phyloP scores from a whole-genome alignment of 2,113 vertebrate genomes.

The Synodontis membranacea region DNA sequence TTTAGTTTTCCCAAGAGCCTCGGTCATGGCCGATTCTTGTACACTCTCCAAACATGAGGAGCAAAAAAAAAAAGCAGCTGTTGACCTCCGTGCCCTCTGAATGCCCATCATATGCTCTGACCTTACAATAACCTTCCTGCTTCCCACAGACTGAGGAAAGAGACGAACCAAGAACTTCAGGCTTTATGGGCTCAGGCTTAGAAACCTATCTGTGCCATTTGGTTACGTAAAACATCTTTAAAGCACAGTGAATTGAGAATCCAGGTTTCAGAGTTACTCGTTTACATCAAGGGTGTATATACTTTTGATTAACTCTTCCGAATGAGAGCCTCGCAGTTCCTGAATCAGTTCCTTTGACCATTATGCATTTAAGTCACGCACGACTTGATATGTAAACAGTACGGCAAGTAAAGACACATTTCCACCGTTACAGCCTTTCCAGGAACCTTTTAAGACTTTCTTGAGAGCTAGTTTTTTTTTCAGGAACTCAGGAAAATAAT shows the following conservation, averaged over 20 bases:
- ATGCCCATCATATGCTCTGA: constrained; percentile 49
- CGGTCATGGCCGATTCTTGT: not conserved
- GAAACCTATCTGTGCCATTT: not conserved
- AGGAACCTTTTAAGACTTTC: not conserved
- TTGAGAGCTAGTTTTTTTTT: not conserved
- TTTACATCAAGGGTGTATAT: not conserved
- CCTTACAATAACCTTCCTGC: constrained; percentile 46
- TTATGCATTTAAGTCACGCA: too few species aligned
- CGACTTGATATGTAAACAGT: not conserved
- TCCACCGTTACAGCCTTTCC: not conserved
- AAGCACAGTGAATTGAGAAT: not conserved
- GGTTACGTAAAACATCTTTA: not conserved
- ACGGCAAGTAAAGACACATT: not conserved
- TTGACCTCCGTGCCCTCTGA: constrained; percentile 24
- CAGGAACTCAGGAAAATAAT: not conserved
- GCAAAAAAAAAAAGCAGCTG: constrained; percentile 11
- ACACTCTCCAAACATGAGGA: not conserved
- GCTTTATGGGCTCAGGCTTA: not conserved
- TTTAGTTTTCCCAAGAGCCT: constrained; percentile 23
- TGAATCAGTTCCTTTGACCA: not conserved
- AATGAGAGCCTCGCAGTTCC: not conserved
- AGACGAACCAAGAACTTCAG: not conserved
- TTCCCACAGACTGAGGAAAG: not conserved
- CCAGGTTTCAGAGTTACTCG: not conserved
- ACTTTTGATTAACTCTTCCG: not conserved